phyloP scores from a whole-genome alignment of 2,113 vertebrate species.

The Proterorhinus semilunaris region DNA sequence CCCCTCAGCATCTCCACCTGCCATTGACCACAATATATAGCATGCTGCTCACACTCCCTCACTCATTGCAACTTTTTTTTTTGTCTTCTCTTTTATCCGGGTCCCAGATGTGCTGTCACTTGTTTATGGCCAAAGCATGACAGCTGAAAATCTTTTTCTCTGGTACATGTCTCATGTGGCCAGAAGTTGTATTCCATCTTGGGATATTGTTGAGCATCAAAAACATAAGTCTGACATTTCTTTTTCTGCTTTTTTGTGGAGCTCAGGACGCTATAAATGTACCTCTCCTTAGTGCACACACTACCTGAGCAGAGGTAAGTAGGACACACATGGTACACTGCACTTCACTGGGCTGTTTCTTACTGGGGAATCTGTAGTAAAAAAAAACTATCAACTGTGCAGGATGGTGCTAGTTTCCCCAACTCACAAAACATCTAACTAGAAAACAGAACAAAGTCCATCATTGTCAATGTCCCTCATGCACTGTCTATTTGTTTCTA shows the following conservation, averaged over 20 bases:
- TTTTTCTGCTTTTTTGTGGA: neutral
- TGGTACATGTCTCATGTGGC: neutral
- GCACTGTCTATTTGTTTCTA: no score
- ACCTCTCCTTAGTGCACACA: neutral
- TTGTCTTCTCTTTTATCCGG: neutral
- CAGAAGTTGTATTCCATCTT: neutral
- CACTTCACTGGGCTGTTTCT: neutral
- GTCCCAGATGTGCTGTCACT: neutral
- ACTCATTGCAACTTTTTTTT: neutral
- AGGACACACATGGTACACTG: neutral
- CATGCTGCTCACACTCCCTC: slow-evolving; percentile 1
- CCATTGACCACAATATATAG: neutral
- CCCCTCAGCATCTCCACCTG: neutral
- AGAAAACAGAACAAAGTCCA: no score
- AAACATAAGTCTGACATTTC: neutral
- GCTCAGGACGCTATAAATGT: neutral
- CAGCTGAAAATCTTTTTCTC: neutral
- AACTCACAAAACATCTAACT: no score
- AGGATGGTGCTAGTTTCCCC: neutral
- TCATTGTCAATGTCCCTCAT: no score
- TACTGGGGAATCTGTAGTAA: neutral
- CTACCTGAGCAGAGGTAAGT: neutral
- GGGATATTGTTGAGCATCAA: neutral
- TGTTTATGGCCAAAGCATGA: slow-evolving; percentile 10
- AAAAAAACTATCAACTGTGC: neutral